phyloP scores from a whole-genome alignment of 2,113 vertebrate genomes.

The Pterocles orientalis region DNA sequence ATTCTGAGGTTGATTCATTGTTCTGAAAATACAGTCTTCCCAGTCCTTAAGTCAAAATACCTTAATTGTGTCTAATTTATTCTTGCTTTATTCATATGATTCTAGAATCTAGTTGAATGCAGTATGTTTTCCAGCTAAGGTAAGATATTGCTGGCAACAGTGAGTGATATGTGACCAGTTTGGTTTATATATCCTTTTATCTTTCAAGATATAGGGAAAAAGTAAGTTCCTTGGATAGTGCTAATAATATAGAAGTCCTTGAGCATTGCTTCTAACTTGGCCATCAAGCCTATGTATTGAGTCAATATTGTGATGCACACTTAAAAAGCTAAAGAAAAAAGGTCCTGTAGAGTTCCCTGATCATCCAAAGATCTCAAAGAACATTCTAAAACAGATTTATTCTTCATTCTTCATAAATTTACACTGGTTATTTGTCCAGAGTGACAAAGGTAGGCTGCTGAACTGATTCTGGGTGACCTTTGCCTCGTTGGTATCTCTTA shows the following conservation, averaged over 20 bases:
- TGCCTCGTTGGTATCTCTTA: background rate
- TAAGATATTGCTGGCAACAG: background rate
- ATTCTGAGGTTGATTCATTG: background rate
- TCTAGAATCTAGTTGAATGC: background rate
- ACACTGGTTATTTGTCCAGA: background rate
- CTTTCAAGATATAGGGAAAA: background rate
- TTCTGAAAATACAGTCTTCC: background rate
- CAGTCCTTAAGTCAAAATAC: background rate
- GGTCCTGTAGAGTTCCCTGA: background rate
- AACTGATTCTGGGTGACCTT: background rate
- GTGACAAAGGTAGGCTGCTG: background rate
- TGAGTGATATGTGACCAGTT: background rate
- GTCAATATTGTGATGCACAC: background rate
- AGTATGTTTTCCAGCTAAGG: background rate
- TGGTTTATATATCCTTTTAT: background rate
- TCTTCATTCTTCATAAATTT: background rate
- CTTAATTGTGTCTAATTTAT: background rate
- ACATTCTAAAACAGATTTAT: background rate
- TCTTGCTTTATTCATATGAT: background rate
- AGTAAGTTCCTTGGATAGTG: background rate
- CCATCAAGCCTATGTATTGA: background rate
- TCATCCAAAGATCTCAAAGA: background rate
- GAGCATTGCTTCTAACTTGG: background rate
- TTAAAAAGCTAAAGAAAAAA: background rate
- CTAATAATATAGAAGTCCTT: background rate